A percentile compares a stretch with the other conserved stretches of the same genome.
Conservation (phyloP, 2,113 vertebrate species). For the Danionella cerebrum region DNA sequence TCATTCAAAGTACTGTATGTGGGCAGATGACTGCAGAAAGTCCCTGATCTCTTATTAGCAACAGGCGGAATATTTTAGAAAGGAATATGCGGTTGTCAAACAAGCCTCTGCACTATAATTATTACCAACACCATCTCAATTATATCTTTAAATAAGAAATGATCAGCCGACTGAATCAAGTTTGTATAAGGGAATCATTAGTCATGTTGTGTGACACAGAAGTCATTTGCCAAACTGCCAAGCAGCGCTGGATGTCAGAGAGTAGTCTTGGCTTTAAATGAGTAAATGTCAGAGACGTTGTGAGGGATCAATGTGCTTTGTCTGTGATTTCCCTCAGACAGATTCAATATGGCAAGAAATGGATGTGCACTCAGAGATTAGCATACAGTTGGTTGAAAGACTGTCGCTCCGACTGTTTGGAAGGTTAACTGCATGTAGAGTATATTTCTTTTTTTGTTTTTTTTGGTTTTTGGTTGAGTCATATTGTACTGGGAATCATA, state of each 20-base stretch:
- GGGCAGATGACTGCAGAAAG: background rate
- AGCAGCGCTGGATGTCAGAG: background rate
- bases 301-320: background rate
- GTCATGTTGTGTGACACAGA: background rate
- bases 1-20: background rate
- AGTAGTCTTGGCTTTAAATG: background rate
- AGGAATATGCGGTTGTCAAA: slow-evolving; percentile 5
- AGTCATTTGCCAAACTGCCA: background rate
- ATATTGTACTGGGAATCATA: no score
- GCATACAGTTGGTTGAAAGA: background rate
- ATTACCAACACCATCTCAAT: slow-evolving; percentile 2
- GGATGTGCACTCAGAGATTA: background rate
- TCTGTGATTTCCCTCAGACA: background rate
- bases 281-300: background rate
- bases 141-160: background rate
- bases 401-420: background rate
- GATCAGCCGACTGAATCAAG: slow-evolving; percentile 6
- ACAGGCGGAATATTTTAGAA: slow-evolving; percentile 2
- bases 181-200: slow-evolving; percentile 1
- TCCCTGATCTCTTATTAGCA: background rate
- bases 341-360: background rate
- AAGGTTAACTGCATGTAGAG: no score
- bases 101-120: background rate
- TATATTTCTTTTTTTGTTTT: background rate
- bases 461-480: background rate